Percentiles rank a stretch among this genome's conserved stretches.
phyloP scores from a whole-genome alignment of 2,888 invertebrate genomes.

The Ecliptopera silaceata region DNA sequence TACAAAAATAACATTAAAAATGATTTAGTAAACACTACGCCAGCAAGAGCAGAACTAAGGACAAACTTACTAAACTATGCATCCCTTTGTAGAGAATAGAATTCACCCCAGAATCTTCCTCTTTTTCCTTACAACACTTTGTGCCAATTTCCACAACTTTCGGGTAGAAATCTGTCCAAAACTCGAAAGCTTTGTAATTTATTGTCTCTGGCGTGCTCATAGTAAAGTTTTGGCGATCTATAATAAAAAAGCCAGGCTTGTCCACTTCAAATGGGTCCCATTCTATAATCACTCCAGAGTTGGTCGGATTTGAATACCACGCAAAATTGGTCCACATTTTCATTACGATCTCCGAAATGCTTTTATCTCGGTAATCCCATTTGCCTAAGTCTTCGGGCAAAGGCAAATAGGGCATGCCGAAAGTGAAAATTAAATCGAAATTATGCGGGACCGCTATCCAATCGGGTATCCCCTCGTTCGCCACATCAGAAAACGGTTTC shows the following conservation, averaged over 20 bases:
- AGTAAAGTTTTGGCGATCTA: conserved; percentile 88
- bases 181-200: conserved; percentile 90
- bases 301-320: conserved; percentile 87
- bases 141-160: conserved; percentile 88
- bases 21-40: conserved; percentile 51
- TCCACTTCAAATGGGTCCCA: conserved; percentile 89
- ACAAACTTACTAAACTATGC: conserved; percentile 53
- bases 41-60: conserved; percentile 55
- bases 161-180: conserved; percentile 94
- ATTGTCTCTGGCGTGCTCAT: conserved; percentile 87
- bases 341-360: conserved; percentile 91
- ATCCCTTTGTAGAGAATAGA: conserved; percentile 49
- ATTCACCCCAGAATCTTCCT: conserved; percentile 66
- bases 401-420: conserved; percentile 90
- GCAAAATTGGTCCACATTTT: conserved; percentile 91
- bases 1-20: conserved; percentile 71
- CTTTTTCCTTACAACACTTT: conserved; percentile 87
- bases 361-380: conserved; percentile 91
- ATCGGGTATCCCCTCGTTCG: conserved; percentile 86
- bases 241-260: conserved; percentile 87
- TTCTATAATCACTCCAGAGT: conserved; percentile 87
- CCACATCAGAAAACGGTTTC: conserved; percentile 86
- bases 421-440: conserved; percentile 91
- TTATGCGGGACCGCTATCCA: conserved; percentile 93
- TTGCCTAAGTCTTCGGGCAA: conserved; percentile 82